phyloP scores from a whole-genome alignment of 2,888 invertebrate genomes.

The Drosophila anomelani region DNA sequence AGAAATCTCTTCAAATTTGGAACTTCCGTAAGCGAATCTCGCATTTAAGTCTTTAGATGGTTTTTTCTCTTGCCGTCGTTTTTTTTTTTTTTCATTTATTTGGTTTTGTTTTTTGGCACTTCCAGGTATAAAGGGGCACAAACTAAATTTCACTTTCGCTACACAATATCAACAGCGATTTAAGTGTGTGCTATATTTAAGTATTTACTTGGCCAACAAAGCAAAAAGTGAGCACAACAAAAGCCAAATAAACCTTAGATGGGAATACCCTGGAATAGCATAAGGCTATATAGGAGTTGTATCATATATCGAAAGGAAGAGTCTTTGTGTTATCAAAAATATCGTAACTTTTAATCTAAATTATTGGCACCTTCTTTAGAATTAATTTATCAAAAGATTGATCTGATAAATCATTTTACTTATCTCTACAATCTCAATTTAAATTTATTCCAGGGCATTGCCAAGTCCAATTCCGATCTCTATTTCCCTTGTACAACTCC shows the following conservation, averaged over 20 bases:
- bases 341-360: no score
- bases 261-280: slow-evolving; percentile 8
- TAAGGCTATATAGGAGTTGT: no score
- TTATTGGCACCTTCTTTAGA: no score
- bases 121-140: slow-evolving; percentile 31
- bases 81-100: slow-evolving; percentile 1
- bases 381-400: not conserved
- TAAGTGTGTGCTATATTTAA: slow-evolving; percentile 80
- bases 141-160: slow-evolving; percentile 74
- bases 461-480: slow-evolving; percentile 25
- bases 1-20: slow-evolving; percentile 47
- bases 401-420: no score
- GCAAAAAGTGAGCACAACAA: slow-evolving; percentile 25
- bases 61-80: slow-evolving; percentile 18
- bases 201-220: slow-evolving; percentile 75
- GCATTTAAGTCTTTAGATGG: slow-evolving; percentile 31
- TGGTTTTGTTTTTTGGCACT: slow-evolving; percentile 34
- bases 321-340: no score
- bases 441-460: not conserved
- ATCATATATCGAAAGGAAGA: not conserved
- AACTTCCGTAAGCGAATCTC: slow-evolving; percentile 52
- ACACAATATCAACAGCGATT: slow-evolving; percentile 66
- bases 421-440: not conserved
- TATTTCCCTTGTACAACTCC: slow-evolving; percentile 11
- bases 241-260: slow-evolving; percentile 59